These are phyloP conservation scores for Daktulosphaira vitifoliae DNA, from an alignment of 1,140 invertebrate genomes.

Conservation along the genomic window DNA sequence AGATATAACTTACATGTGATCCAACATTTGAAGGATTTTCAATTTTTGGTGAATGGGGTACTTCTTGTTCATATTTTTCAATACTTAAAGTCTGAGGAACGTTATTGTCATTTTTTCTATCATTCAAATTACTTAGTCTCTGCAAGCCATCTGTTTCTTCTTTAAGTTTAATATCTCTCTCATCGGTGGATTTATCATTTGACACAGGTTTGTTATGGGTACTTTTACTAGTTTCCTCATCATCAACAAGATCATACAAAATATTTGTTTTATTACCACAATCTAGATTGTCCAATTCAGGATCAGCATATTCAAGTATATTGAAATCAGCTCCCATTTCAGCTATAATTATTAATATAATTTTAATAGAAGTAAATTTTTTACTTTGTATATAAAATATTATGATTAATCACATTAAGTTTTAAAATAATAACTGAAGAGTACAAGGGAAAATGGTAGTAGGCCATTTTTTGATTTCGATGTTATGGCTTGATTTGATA, in stretches of 20 bases:
- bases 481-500: too few relatives aligned
- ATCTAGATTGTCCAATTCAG: slow-evolving; percentile 74
- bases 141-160: slow-evolving; percentile 26
- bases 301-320: slow-evolving; percentile 90
- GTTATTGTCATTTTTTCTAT: slow-evolving; percentile 23
- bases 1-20: slow-evolving; percentile 8
- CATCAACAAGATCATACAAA: slow-evolving; percentile 57
- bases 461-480: too few relatives aligned
- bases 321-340: slow-evolving; percentile 92
- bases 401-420: too few relatives aligned
- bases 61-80: slow-evolving; percentile 29
- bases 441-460: too few relatives aligned
- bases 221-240: slow-evolving; percentile 26
- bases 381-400: too few relatives aligned
- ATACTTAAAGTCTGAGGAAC: slow-evolving; percentile 16
- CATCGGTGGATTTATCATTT: slow-evolving; percentile 20
- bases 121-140: slow-evolving; percentile 1
- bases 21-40: slow-evolving; percentile 7
- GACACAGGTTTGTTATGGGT: slow-evolving; percentile 14
- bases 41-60: slow-evolving; percentile 17
- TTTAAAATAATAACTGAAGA: too few relatives aligned
- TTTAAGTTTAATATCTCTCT: slow-evolving; percentile 15
- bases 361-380: neutral
- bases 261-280: slow-evolving; percentile 65
- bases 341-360: slow-evolving; percentile 47